These are phyloP conservation scores for Hyppa rectilinea DNA, from an alignment of 2,888 invertebrate genomes.

Conservation along the genomic window DNA sequence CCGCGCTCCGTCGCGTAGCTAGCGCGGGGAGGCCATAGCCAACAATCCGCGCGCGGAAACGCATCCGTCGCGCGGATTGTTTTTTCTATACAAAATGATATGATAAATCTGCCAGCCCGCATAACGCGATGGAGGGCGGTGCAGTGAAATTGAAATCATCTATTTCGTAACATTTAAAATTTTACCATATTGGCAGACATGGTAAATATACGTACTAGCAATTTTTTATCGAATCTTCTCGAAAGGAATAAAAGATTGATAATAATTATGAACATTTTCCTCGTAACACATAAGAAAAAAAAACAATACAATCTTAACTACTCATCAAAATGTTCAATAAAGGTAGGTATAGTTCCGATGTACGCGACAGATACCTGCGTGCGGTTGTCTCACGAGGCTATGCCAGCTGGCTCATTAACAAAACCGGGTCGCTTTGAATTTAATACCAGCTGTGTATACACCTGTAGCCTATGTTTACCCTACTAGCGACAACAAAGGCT, in stretches of 20 bases:
- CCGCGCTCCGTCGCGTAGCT: no score
- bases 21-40: no score
- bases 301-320: conserved; percentile 24
- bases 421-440: conserved; percentile 2
- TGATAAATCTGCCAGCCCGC: no score
- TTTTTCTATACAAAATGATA: no score
- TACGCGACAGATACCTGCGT: conserved; percentile 34
- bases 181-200: no score
- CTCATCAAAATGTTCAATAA: conserved; percentile 29
- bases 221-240: not conserved
- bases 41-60: no score
- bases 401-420: conserved; percentile 16
- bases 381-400: not conserved
- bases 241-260: not conserved
- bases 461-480: not conserved
- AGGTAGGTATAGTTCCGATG: conserved; percentile 45
- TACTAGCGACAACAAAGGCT: not conserved
- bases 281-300: not conserved
- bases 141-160: no score
- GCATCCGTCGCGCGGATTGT: no score
- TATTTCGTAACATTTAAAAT: not conserved
- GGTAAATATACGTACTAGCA: no score
- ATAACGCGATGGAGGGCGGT: no score
- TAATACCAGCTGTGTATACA: conserved; percentile 13
- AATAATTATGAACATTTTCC: not conserved